phyloP scores from a whole-genome alignment of 2,888 invertebrate species.

The Cryptocheilus praepositus region DNA sequence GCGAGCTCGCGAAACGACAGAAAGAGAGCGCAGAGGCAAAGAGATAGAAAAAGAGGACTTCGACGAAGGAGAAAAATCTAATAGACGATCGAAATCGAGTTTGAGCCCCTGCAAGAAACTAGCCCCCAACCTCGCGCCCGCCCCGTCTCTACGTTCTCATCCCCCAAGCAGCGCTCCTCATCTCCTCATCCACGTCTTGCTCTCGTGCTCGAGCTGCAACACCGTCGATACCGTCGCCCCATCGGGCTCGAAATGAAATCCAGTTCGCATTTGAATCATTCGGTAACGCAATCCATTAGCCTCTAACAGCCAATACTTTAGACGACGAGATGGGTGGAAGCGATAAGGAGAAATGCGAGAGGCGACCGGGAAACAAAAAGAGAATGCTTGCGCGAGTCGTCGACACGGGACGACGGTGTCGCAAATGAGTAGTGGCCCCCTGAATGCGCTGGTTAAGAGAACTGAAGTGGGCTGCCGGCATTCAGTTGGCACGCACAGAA shows the following conservation, averaged over 20 bases:
- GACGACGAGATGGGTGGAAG: constrained; percentile 49
- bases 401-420: constrained; percentile 49
- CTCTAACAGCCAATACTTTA: constrained; percentile 72
- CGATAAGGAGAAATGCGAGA: constrained; percentile 14
- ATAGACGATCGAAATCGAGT: constrained; percentile 71
- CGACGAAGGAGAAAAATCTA: constrained; percentile 70
- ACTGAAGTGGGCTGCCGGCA: no score
- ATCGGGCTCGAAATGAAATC: constrained; percentile 68
- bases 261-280: constrained; percentile 74
- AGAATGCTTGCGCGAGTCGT: constrained; percentile 24
- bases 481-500: no score
- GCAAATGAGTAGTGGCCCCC: constrained; percentile 60
- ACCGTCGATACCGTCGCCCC: constrained; percentile 61
- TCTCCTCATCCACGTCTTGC: constrained; percentile 10
- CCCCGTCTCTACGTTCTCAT: constrained; percentile 1
- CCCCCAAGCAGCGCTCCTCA: neutral
- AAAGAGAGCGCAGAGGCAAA: no score
- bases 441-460: no score
- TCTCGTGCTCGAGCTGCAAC: constrained; percentile 53
- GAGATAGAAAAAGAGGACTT: constrained; percentile 18
- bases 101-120: constrained; percentile 62
- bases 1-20: constrained; percentile 43
- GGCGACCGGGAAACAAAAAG: constrained; percentile 27
- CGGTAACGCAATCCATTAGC: constrained; percentile 74
- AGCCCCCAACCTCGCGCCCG: constrained; percentile 43